phyloP scores from a whole-genome alignment of 2,113 vertebrate species.

The Amblyornis subalaris region DNA sequence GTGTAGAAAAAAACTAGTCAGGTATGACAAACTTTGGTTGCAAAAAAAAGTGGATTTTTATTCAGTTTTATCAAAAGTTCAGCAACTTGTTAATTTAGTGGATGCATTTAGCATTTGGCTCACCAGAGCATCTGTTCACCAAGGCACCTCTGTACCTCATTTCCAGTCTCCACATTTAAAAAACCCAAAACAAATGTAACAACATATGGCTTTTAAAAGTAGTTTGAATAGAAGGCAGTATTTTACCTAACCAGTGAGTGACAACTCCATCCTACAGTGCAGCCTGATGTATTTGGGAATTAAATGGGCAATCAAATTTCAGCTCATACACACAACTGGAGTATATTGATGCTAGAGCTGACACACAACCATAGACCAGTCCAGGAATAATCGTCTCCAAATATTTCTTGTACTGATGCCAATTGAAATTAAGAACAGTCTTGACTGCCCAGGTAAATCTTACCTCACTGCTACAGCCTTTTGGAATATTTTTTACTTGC shows the following conservation, averaged over 20 bases:
- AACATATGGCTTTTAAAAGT: background rate
- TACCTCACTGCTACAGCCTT: background rate
- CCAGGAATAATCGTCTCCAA: background rate
- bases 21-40: background rate
- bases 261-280: background rate
- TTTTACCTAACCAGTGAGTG: background rate
- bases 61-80: background rate
- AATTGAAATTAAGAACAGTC: background rate
- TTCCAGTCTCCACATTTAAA: background rate
- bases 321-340: background rate
- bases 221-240: background rate
- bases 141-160: background rate
- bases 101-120: background rate
- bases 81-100: background rate
- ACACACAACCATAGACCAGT: background rate
- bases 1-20: background rate
- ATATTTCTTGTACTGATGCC: background rate
- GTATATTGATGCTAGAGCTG: background rate
- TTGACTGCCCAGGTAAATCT: background rate
- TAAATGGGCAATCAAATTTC: background rate
- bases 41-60: background rate
- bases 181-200: background rate
- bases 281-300: background rate
- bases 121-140: background rate
- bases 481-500: background rate